Percentiles rank a stretch among this genome's conserved stretches.
phyloP scores from a whole-genome alignment of 1,140 invertebrate genomes.

The Scaptomyza pallida region DNA sequence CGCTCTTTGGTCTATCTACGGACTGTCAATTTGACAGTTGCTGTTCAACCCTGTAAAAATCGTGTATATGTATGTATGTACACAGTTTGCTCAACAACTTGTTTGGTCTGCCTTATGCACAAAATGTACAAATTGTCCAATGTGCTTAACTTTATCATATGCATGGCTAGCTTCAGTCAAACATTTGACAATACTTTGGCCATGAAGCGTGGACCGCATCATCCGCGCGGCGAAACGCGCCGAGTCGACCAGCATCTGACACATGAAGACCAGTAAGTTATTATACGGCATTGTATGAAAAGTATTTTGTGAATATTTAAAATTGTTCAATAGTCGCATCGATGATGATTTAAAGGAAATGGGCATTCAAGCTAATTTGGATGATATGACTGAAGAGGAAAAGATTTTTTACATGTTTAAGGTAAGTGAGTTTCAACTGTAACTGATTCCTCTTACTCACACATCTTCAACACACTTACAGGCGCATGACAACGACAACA shows the following conservation, averaged over 20 bases:
- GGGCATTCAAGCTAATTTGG: conserved; percentile 68
- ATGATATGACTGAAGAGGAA: conserved; percentile 88
- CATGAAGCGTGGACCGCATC: conserved; percentile 87
- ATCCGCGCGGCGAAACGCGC: conserved; percentile 87
- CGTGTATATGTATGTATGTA: conserved; percentile 18
- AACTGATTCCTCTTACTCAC: neutral
- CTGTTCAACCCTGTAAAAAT: conserved; percentile 27
- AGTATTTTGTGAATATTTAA: conserved; percentile 4
- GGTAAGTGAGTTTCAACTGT: conserved; percentile 61
- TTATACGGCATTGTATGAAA: neutral
- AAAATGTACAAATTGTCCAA: conserved; percentile 78
- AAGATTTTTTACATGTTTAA: conserved; percentile 88
- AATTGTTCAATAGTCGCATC: conserved; percentile 59
- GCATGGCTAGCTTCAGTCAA: conserved; percentile 75
- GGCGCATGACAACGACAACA: conserved; percentile 87
- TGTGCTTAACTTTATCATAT: conserved; percentile 77
- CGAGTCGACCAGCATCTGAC: conserved; percentile 87
- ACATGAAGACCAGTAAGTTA: conserved; percentile 87
- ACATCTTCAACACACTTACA: conserved; percentile 84
- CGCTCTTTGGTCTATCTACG: conserved; percentile 14
- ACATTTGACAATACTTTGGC: conserved; percentile 60
- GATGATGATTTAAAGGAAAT: conserved; percentile 76
- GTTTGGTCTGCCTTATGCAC: conserved; percentile 20
- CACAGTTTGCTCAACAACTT: conserved; percentile 30
- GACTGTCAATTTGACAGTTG: conserved; percentile 50